Percentiles rank a stretch among this genome's conserved stretches.
phyloP scores from a whole-genome alignment of 2,113 vertebrate genomes.

The Strix aluco region DNA sequence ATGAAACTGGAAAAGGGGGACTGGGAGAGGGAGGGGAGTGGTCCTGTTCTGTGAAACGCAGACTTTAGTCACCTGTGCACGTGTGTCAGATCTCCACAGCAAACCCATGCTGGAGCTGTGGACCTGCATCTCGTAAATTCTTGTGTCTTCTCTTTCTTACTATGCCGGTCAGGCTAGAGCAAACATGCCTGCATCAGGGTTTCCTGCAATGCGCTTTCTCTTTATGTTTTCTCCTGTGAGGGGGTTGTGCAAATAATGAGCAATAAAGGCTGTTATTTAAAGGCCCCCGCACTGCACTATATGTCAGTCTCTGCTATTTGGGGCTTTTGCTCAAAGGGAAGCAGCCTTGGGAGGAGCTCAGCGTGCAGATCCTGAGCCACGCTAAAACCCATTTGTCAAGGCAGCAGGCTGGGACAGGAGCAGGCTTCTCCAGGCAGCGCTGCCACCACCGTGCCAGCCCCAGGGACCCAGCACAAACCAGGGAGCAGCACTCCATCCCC shows the following conservation, averaged over 20 bases:
- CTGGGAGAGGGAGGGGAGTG: not conserved
- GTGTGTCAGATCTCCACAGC: not conserved
- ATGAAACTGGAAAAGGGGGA: not conserved
- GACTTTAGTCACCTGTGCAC: not conserved
- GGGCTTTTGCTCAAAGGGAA: not conserved
- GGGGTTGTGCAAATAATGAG: not conserved
- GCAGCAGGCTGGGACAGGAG: not conserved
- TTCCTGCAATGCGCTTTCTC: not conserved
- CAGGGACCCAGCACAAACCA: not conserved
- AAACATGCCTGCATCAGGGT: not conserved
- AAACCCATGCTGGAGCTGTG: not conserved
- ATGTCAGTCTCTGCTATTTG: not conserved
- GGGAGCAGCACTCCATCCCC: not conserved
- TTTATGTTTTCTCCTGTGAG: not conserved
- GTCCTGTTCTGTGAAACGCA: not conserved
- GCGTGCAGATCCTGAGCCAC: not conserved
- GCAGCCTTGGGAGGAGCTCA: not conserved
- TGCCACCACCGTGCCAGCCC: rapidly evolving
- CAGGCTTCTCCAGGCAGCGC: not conserved
- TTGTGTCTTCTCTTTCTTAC: not conserved
- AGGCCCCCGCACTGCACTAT: not conserved
- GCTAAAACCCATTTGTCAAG: not conserved
- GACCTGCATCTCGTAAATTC: not conserved
- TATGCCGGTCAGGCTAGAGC: not conserved
- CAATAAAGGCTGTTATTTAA: not conserved